Percentiles rank a stretch among this genome's conserved stretches.
Conservation (phyloP, 2,888 invertebrate species). For the Stictocephala bisonia region DNA sequence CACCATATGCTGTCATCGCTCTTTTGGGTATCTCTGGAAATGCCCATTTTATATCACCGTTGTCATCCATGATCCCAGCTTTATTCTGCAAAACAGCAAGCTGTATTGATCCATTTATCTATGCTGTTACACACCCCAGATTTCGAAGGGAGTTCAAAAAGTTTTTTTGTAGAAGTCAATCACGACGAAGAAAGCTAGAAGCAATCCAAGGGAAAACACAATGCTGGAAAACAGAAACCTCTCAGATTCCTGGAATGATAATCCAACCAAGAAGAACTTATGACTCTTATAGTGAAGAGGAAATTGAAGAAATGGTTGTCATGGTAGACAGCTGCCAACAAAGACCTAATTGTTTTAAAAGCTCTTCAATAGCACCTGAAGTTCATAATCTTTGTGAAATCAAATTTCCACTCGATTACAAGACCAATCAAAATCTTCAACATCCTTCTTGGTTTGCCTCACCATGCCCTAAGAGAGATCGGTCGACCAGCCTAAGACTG, state of each 20-base stretch:
- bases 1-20: slow-evolving; percentile 82
- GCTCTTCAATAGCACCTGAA: slow-evolving; percentile 38
- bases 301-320: slow-evolving; percentile 69
- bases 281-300: slow-evolving; percentile 65
- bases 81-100: slow-evolving; percentile 85
- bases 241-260: slow-evolving; percentile 52
- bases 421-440: slow-evolving; percentile 19
- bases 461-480: slow-evolving; percentile 18
- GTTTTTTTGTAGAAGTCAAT: slow-evolving; percentile 61
- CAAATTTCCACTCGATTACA: slow-evolving; percentile 17
- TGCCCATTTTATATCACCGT: slow-evolving; percentile 74
- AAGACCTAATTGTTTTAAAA: slow-evolving; percentile 11
- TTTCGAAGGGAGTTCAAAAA: slow-evolving; percentile 74
- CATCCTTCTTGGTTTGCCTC: slow-evolving; percentile 69
- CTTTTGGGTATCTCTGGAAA: slow-evolving; percentile 78
- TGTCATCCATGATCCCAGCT: slow-evolving; percentile 80
- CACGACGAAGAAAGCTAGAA: slow-evolving; percentile 40
- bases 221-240: slow-evolving; percentile 62
- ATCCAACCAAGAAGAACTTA: slow-evolving; percentile 50
- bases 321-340: slow-evolving; percentile 64
- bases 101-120: slow-evolving; percentile 84
- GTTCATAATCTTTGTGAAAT: slow-evolving; percentile 37
- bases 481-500: slow-evolving; percentile 34
- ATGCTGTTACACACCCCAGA: slow-evolving; percentile 80
- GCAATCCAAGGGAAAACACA: slow-evolving; percentile 12